Evolutionary conservation across 2,113 vertebrate species (phyloP), one percentile per base, ranked within the genome.

Genomic region (Corvus hawaiiensis): DNA sequence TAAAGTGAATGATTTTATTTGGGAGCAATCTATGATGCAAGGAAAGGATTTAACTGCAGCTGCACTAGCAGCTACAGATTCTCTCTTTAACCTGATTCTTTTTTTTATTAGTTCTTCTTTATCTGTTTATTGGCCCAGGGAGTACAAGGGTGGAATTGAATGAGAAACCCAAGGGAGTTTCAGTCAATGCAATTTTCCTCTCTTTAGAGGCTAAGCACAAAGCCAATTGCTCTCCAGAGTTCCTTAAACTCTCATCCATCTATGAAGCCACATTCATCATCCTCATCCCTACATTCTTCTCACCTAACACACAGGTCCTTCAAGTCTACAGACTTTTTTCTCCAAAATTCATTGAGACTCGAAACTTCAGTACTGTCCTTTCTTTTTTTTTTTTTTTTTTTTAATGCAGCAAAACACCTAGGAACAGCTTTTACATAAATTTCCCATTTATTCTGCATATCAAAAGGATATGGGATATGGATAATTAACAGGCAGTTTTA

Each of bases 71-170:
- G 71, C 87, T 85, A 90, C 59, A 87, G 54, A 88, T 26, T 78
- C 56, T 88, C 66, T 79, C 79, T 74, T 95, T 95, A 95, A 94
- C 83, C 37, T 33, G 83, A 93, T 84, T 95, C 16, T 76, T 82
- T 64, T 71, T 76, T 83, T 91, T 91, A 93, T 95, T 96, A 85
- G 76, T 92, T 94, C 63, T 92, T 93, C 85, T 93, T 95, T 93
- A 96, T 93, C 76, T 90, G 79, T 91, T 95, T 94, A 93, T 84
- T 90, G 90, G 83, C 61, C 79, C 88, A 94, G 44, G 18, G 79
- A 89, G 59, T 67, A 83, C 52, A 93, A 95, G 54, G 72, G 30
- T 88, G 79, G 88, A 88, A 94, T 84, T 95, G 79, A 96, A 90
- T 88, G 64, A 85, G 79, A 88, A 94, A 93, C 92, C 35, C 79